Conservation (phyloP, 64 coral and sea anemone genomes). For the Exaiptasia diaphana region DNA sequence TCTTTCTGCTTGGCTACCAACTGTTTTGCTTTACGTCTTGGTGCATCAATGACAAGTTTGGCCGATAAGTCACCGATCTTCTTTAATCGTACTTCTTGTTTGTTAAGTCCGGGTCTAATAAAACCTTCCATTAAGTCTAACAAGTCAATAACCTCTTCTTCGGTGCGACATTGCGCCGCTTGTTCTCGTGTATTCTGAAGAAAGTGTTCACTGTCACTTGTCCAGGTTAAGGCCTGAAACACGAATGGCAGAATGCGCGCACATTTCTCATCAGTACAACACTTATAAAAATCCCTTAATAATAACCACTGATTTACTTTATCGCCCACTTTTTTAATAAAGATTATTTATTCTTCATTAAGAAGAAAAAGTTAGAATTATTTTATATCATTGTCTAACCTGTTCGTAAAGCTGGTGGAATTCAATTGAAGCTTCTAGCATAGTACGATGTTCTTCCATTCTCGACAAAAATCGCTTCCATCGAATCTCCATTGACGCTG, state of each 20-base stretch:
- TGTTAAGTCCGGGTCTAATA: constrained; percentile 78
- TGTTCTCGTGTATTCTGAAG: constrained; percentile 72
- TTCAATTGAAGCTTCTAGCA: constrained; percentile 89
- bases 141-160: constrained; percentile 82
- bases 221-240: constrained; percentile 87
- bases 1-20: constrained; percentile 83
- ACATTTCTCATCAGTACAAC: not conserved
- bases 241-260: too few species aligned
- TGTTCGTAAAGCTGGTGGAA: constrained; percentile 95
- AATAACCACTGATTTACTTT: too few species aligned
- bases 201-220: constrained; percentile 95
- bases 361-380: too few species aligned
- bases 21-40: constrained; percentile 69
- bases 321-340: too few species aligned
- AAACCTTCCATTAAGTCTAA: constrained; percentile 87
- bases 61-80: constrained; percentile 89
- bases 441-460: constrained; percentile 83
- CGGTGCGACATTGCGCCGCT: constrained; percentile 78
- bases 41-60: constrained; percentile 71
- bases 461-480: constrained; percentile 90
- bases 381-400: too few species aligned
- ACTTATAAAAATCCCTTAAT: too few species aligned
- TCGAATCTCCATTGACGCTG: constrained; percentile 77
- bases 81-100: constrained; percentile 75
- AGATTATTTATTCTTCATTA: too few species aligned